These are phyloP conservation scores for Falco columbarius DNA, from an alignment of 2,797 vertebrate species.

Conservation along the genomic window DNA sequence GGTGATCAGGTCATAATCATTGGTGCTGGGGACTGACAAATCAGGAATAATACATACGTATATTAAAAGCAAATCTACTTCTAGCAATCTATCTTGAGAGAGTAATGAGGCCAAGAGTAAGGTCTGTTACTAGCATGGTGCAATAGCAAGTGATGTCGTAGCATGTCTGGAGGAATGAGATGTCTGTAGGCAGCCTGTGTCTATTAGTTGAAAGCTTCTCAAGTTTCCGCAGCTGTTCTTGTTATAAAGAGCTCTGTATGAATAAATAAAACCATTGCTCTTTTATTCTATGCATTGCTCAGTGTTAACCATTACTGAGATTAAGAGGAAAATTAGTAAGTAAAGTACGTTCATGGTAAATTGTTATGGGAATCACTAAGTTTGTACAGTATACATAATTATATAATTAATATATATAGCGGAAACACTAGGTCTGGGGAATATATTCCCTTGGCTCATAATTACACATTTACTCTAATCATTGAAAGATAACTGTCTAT, in stretches of 20 bases:
- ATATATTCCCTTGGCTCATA: background rate
- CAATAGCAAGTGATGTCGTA: background rate
- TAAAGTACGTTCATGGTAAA: background rate
- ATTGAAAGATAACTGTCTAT: background rate
- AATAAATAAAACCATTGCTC: slow-evolving; percentile 24
- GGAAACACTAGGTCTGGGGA: background rate
- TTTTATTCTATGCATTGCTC: background rate
- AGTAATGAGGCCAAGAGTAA: background rate
- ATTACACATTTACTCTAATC: background rate
- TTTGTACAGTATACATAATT: background rate
- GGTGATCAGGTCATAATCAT: background rate
- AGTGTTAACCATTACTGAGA: background rate
- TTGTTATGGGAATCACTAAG: background rate
- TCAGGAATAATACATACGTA: background rate
- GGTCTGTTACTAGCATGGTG: background rate
- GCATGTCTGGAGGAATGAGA: slow-evolving; percentile 1
- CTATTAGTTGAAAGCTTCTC: background rate
- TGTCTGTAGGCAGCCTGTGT: background rate
- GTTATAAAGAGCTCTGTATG: background rate
- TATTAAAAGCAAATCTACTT: background rate
- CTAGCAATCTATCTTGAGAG: background rate
- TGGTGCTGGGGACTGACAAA: background rate
- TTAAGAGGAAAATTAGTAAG: background rate
- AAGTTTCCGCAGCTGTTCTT: background rate
- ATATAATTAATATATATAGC: background rate